Base-by-base conservation (phyloP, 2,113 vertebrate genomes). In the Lycocorax pyrrhopterus region DNA sequence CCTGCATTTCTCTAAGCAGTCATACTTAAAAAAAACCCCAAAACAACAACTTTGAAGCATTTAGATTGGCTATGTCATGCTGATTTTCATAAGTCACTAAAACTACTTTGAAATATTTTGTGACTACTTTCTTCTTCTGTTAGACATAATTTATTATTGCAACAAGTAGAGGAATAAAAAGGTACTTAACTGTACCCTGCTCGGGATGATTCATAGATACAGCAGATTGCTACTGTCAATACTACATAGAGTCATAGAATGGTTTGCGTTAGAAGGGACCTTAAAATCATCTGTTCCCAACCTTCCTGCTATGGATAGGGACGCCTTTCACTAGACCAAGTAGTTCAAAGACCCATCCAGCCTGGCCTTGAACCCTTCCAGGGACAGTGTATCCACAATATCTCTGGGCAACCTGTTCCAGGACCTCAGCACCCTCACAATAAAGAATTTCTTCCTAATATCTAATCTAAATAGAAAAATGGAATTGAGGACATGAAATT, bases 51-150 rank as follows among this genome's bases (percentile, higher is more conserved):
- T 77, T 41, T 83, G 49, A 68, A 86, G 62, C 69, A 95, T 97
- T 96, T 85, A 86, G 25, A 59, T 84, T 63, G 55, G 25, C 19
- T 69, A 39, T 89, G 47, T 87, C 66, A 62, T 74, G 91, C 55
- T 29, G 25, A 62, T 55, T 60, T 87, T n/a, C 58, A 67, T 51
- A 72, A 96, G 56, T 64, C 41, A 66, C 43, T 69, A 82, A 93
- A 97, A 91, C 17, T 64, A 78, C 56, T 75, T 96, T 91, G 85
- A 91, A 93, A 80, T 90, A 94, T 94, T 94, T 89, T 71, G 49
- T 90, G 58, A 53, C 26, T 87, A 51, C 51, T 95, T 94, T 46
- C 32, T 71, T 85, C 51, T 78, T 58, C 71, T 79, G 53, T 67
- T 72, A 20, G 1, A 71, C 89, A 91, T 67, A 89, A 84, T 96